These are phyloP conservation scores for Lumbricus terrestris DNA, from an alignment of 2,888 invertebrate species.

Conservation along the genomic window DNA sequence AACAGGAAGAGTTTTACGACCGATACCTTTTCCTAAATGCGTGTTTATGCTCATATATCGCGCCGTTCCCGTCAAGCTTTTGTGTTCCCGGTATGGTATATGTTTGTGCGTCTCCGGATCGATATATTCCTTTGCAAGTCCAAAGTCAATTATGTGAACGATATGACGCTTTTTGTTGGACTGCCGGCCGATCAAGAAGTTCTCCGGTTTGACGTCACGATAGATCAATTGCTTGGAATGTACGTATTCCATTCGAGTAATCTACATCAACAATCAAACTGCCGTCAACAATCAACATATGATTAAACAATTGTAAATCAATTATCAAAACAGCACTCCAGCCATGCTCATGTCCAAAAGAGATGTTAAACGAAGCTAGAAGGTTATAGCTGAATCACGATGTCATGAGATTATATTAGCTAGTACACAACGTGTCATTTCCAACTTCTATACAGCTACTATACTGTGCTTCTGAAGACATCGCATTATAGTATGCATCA, in stretches of 20 bases:
- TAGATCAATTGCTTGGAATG: constrained; percentile 98
- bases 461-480: background rate
- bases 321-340: background rate
- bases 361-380: background rate
- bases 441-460: background rate
- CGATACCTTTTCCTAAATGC: constrained; percentile 92
- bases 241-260: constrained; percentile 98
- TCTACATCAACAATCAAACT: constrained; percentile 65
- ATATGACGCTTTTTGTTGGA: constrained; percentile 96
- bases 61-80: constrained; percentile 98
- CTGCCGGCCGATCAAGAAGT: constrained; percentile 97
- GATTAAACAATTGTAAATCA: background rate
- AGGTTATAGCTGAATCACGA: too few relatives aligned
- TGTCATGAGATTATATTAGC: background rate
- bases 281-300: background rate
- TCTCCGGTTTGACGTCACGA: constrained; percentile 98
- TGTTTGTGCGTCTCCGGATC: constrained; percentile 91
- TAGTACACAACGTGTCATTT: background rate
- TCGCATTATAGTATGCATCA: too few relatives aligned
- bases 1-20: background rate
- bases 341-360: background rate
- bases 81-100: constrained; percentile 99
- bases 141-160: constrained; percentile 99
- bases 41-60: constrained; percentile 99
- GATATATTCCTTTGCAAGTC: constrained; percentile 99